Conservation (phyloP, 2,888 invertebrate genomes). For the Lasioglossum oenotherae region DNA sequence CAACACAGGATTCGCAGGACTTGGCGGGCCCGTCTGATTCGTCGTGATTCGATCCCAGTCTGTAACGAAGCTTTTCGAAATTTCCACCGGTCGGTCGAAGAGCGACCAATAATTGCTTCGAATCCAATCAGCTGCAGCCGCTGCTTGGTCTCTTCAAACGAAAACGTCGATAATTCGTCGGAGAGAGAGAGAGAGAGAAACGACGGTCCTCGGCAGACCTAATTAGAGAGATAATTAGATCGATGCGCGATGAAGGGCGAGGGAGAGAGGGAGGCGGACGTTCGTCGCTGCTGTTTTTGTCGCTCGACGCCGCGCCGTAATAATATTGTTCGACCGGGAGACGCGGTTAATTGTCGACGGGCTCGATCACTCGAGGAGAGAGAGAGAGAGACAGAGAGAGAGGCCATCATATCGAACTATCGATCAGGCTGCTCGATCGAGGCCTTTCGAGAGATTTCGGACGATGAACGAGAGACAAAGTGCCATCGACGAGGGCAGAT, state of each 20-base stretch:
- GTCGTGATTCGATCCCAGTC: neutral
- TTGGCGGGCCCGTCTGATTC: neutral
- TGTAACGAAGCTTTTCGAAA: neutral
- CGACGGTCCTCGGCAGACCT: neutral
- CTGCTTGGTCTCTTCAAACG: constrained; percentile 8
- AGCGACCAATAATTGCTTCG: constrained; percentile 28
- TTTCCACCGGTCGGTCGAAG: neutral
- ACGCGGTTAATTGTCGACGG: neutral
- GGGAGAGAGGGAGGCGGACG: neutral
- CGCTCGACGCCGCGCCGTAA: neutral
- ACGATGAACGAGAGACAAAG: neutral
- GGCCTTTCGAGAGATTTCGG: neutral
- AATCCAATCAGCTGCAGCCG: constrained; percentile 27
- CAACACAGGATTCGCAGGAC: neutral
- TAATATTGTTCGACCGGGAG: neutral
- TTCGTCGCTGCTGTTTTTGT: constrained; percentile 6
- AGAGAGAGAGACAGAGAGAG: neutral
- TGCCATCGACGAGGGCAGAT: neutral
- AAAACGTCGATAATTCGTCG: constrained; percentile 38
- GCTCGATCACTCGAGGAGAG: neutral
- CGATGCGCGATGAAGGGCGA: neutral
- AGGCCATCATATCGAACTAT: neutral
- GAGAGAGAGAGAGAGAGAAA: neutral
- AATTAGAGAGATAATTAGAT: constrained; percentile 44
- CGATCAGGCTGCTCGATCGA: neutral